Conservation (phyloP, 2,888 invertebrate species). For the Drosophila mulleri region DNA sequence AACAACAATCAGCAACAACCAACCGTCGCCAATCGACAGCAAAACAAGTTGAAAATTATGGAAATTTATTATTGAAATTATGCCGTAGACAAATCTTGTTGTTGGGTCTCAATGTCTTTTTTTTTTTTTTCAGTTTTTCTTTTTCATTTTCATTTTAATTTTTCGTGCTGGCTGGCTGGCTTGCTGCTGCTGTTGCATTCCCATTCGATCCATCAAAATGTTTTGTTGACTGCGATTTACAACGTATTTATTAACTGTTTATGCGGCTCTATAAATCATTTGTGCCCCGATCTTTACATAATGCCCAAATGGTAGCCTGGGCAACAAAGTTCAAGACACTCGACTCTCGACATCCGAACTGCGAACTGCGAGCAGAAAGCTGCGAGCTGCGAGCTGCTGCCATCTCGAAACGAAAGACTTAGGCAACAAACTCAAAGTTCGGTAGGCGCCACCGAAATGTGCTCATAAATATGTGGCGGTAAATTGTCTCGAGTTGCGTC, state of each 20-base stretch:
- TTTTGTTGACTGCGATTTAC: slow-evolving; percentile 36
- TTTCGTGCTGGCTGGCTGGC: background rate
- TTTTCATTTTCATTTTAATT: background rate
- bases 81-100: slow-evolving; percentile 28
- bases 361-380: background rate
- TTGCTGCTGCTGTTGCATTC: slow-evolving; percentile 2
- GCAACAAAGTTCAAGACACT: slow-evolving; percentile 56
- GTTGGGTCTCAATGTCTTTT: too few relatives aligned
- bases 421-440: slow-evolving; percentile 40
- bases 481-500: slow-evolving; percentile 36
- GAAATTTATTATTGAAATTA: slow-evolving; percentile 76
- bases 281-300: slow-evolving; percentile 51
- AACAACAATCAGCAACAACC: slow-evolving; percentile 19
- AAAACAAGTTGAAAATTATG: slow-evolving; percentile 66
- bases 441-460: slow-evolving; percentile 38
- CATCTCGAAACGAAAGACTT: slow-evolving; percentile 38
- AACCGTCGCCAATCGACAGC: slow-evolving; percentile 20
- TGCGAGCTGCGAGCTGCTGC: slow-evolving; percentile 1
- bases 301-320: slow-evolving; percentile 46
- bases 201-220: slow-evolving; percentile 22
- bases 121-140: slow-evolving; percentile 1
- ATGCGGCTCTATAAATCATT: slow-evolving; percentile 60
- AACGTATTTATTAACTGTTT: slow-evolving; percentile 68
- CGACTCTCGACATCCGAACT: slow-evolving; percentile 10
- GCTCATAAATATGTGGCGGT: slow-evolving; percentile 47